Evolutionary conservation across 1,140 invertebrate genomes (phyloP).

Genomic region (Mya arenaria): DNA sequence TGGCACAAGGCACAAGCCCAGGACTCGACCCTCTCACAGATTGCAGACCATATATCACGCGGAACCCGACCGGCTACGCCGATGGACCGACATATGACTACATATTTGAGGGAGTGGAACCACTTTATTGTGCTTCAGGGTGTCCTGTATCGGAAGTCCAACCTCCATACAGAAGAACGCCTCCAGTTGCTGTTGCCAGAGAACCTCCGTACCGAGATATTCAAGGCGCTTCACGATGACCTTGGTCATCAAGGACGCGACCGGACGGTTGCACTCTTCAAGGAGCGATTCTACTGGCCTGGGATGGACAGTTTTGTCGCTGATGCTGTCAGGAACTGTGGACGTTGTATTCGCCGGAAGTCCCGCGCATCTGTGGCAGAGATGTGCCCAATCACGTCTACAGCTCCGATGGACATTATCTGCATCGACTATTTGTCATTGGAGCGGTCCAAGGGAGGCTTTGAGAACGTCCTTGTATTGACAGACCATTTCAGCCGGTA

Average conservation of each 20-base stretch:
- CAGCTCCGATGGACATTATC: conserved; percentile 27
- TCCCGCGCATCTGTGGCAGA: not conserved
- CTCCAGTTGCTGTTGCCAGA: not conserved
- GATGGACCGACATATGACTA: not conserved
- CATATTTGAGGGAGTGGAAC: not conserved
- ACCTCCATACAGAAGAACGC: not conserved
- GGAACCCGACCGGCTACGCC: not conserved
- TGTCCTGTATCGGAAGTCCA: not conserved
- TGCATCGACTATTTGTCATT: conserved; percentile 44
- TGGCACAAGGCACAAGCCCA: not conserved
- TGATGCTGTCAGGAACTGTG: not conserved
- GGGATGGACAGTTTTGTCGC: not conserved
- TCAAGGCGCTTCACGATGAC: not conserved
- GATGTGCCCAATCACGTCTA: conserved; percentile 19
- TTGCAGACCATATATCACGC: not conserved
- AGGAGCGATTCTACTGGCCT: conserved; percentile 10
- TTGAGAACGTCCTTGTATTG: conserved; percentile 27
- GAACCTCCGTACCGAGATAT: not conserved
- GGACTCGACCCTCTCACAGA: not conserved
- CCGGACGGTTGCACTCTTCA: not conserved
- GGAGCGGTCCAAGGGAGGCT: conserved; percentile 36
- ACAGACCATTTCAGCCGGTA: conserved; percentile 40
- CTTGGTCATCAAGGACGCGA: conserved; percentile 1
- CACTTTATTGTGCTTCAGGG: not conserved
- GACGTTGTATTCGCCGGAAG: conserved; percentile 14